Evolutionary conservation across 2,888 invertebrate species (phyloP).

Genomic region (Machimus rusticus): DNA sequence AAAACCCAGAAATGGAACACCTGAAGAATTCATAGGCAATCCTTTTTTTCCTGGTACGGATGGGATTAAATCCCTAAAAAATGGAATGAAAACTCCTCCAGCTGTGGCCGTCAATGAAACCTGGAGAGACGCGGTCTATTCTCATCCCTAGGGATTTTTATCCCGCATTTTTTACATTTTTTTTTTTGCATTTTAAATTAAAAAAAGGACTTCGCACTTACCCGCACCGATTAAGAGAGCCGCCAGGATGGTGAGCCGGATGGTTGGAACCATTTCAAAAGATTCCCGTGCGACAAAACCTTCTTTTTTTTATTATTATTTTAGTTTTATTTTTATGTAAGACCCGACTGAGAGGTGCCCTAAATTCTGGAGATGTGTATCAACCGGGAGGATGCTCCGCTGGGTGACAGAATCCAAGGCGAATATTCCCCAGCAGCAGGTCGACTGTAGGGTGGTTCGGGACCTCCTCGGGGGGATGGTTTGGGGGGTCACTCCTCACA

Average conservation of each 20-base stretch:
- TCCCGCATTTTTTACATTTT: not conserved
- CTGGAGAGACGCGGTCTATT: not conserved
- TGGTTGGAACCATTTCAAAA: constrained; percentile 29
- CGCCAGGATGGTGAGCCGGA: constrained; percentile 10
- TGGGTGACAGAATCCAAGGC: not conserved
- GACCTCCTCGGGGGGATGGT: not conserved
- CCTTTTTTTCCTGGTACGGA: not conserved
- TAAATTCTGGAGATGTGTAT: constrained; percentile 5
- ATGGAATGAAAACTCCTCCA: not conserved
- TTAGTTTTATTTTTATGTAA: constrained; percentile 5
- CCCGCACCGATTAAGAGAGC: constrained; percentile 29
- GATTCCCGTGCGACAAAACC: not conserved
- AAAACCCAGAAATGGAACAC: not conserved
- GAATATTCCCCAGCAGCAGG: not conserved
- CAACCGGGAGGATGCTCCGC: not conserved
- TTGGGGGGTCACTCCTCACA: not conserved
- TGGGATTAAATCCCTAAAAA: not conserved
- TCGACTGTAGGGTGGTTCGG: not conserved
- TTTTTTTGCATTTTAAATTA: not conserved
- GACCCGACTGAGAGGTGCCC: not conserved
- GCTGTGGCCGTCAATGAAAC: not conserved
- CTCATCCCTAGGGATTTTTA: not conserved
- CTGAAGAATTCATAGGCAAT: constrained; percentile 29
- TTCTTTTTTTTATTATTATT: not conserved
- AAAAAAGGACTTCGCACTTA: constrained; percentile 5